Evolutionary conservation across 2,113 vertebrate species (phyloP).

Genomic region (Mesembrinibis cayennensis): DNA sequence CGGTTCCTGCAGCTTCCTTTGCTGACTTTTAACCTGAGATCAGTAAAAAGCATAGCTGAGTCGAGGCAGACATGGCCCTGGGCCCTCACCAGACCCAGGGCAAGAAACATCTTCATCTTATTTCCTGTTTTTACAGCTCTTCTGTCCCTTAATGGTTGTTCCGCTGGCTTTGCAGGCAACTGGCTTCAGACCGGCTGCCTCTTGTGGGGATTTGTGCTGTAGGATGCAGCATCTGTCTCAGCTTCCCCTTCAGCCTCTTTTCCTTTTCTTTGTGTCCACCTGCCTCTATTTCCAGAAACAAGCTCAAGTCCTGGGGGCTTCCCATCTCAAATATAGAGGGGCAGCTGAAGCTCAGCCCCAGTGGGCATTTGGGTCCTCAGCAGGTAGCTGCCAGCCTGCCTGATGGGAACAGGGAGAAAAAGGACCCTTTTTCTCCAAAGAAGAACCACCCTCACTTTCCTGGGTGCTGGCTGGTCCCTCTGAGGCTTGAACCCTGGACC

Average conservation of each 20-base stretch:
- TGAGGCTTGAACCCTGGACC: neutral
- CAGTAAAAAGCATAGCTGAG: neutral
- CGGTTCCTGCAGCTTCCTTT: neutral
- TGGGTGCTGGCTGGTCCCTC: neutral
- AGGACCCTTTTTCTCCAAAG: neutral
- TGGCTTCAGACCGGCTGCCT: neutral
- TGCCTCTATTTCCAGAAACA: neutral
- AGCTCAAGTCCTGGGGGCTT: neutral
- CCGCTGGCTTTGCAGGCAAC: neutral
- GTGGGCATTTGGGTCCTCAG: neutral
- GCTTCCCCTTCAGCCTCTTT: neutral
- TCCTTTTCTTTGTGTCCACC: neutral
- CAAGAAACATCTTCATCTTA: neutral
- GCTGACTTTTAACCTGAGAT: neutral
- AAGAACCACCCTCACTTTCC: neutral
- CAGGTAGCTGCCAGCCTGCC: neutral
- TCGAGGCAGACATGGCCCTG: neutral
- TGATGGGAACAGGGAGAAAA: neutral
- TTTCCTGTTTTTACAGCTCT: neutral
- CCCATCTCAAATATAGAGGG: neutral
- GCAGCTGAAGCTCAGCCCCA: neutral
- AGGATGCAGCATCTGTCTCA: neutral
- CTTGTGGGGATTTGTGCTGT: neutral
- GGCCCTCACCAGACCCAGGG: neutral
- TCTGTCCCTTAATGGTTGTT: neutral